phyloP scores from a whole-genome alignment of 2,113 vertebrate species.

The Herpetotheres cachinnans region DNA sequence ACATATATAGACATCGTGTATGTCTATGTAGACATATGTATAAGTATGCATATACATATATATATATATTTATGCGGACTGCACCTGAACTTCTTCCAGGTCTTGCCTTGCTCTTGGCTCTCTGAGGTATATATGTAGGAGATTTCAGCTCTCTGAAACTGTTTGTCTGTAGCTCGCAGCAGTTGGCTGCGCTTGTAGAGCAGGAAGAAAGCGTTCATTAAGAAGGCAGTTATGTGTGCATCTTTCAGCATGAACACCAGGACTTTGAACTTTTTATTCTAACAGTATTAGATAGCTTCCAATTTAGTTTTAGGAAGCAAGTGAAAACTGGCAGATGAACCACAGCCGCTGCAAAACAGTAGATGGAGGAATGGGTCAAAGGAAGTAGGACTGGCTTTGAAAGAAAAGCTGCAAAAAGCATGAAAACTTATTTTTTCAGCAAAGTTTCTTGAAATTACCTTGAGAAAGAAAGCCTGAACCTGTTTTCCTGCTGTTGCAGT shows the following conservation, averaged over 20 bases:
- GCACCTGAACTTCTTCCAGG: background rate
- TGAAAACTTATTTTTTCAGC: background rate
- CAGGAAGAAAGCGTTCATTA: background rate
- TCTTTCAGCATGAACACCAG: slow-evolving; percentile 4
- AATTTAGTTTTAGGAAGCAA: background rate
- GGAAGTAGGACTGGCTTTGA: background rate
- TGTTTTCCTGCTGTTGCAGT: background rate
- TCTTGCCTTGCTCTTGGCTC: background rate
- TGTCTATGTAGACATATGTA: background rate
- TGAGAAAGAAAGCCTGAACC: background rate
- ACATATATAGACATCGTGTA: too few relatives aligned
- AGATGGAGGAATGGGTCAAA: slow-evolving; percentile 9
- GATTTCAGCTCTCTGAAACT: background rate
- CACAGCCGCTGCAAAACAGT: background rate
- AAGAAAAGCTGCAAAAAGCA: background rate
- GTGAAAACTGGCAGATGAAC: slow-evolving; percentile 37
- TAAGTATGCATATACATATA: accelerated
- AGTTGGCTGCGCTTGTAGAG: background rate
- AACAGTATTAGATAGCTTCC: background rate
- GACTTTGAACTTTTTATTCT: background rate
- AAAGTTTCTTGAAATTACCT: background rate
- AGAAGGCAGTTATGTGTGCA: background rate
- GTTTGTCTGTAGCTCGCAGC: background rate
- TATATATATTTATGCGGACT: background rate
- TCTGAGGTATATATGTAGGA: background rate